These are phyloP conservation scores for Ceratitis capitata DNA, from an alignment of 1,140 invertebrate species.

Conservation along the genomic window DNA sequence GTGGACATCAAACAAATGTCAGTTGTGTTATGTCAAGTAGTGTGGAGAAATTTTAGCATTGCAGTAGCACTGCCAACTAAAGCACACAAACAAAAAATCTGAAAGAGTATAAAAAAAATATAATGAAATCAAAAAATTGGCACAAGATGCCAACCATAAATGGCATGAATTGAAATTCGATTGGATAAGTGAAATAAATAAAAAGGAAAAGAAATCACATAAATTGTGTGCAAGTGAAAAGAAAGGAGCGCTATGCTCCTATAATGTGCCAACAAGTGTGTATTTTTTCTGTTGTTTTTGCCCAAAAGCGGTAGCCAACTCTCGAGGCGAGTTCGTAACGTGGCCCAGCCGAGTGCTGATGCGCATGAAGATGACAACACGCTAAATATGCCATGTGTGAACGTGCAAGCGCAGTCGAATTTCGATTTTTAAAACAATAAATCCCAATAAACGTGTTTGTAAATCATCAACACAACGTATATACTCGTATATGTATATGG, in stretches of 20 bases:
- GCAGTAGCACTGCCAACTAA: neutral
- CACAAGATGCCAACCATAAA: neutral
- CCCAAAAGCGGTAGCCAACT: neutral
- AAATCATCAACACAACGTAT: neutral
- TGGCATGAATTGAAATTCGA: neutral
- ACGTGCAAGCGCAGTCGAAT: neutral
- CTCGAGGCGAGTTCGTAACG: neutral
- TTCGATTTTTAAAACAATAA: neutral
- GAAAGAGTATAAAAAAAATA: too few species aligned
- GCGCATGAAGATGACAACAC: neutral
- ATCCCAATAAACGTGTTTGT: neutral
- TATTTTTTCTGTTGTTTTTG: neutral
- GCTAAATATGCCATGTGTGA: neutral
- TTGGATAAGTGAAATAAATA: neutral
- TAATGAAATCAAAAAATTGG: neutral
- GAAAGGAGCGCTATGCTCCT: neutral
- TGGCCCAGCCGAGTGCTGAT: neutral
- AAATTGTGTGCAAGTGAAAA: neutral
- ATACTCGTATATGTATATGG: neutral
- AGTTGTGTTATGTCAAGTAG: neutral
- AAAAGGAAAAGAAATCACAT: neutral
- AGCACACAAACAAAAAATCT: neutral
- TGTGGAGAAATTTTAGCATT: neutral
- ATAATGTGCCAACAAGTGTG: neutral
- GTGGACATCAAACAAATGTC: neutral